These are phyloP conservation scores for Mechanitis mazaeus DNA, from an alignment of 2,888 invertebrate genomes.

Conservation along the genomic window DNA sequence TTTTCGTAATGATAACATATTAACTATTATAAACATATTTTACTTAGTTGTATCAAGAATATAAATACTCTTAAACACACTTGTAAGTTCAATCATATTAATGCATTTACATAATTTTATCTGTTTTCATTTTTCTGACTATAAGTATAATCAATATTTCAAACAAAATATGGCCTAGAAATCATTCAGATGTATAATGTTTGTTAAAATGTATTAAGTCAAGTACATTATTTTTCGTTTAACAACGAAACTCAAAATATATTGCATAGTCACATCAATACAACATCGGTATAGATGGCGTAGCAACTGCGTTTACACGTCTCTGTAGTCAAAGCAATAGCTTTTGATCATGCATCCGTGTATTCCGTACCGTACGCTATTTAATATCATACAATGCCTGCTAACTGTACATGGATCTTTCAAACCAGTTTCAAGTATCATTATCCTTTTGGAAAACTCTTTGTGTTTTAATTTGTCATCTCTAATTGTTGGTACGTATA, in stretches of 20 bases:
- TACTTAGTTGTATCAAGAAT: no score
- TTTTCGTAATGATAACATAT: no score
- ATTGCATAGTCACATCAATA: not conserved
- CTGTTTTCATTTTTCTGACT: no score
- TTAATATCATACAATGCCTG: conserved; percentile 17
- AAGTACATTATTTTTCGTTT: not conserved
- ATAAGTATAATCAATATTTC: no score
- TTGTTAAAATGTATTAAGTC: not conserved
- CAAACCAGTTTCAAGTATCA: conserved; percentile 3
- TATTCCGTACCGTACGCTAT: conserved; percentile 19
- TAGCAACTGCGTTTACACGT: conserved; percentile 21
- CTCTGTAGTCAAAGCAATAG: conserved; percentile 25
- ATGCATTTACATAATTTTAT: no score
- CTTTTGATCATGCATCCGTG: conserved; percentile 26
- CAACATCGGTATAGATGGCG: conserved; percentile 1
- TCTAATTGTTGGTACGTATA: not conserved
- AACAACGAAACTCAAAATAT: not conserved
- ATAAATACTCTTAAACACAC: no score
- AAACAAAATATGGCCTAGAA: no score
- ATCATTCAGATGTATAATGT: not conserved
- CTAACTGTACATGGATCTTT: conserved; percentile 4
- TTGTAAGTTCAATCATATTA: no score
- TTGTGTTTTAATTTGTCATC: conserved; percentile 1
- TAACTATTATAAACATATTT: no score
- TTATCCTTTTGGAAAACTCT: not conserved